phyloP scores from a whole-genome alignment of 2,888 invertebrate genomes.

The Eupsilia transversa region DNA sequence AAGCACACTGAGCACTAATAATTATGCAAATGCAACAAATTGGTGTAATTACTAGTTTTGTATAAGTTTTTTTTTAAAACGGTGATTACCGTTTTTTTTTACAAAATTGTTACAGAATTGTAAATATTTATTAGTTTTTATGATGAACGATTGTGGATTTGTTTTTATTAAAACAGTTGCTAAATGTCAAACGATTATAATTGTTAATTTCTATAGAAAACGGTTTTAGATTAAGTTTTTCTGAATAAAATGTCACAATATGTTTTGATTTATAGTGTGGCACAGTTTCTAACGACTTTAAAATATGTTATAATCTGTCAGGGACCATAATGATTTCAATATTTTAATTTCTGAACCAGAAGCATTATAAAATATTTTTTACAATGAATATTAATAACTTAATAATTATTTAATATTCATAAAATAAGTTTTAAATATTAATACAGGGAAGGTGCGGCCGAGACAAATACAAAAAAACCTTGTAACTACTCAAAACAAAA shows the following conservation, averaged over 20 bases:
- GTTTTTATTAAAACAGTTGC: constrained; percentile 48
- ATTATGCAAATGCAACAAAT: constrained; percentile 68
- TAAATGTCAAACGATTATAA: constrained; percentile 49
- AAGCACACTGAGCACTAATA: constrained; percentile 58
- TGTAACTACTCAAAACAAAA: not conserved
- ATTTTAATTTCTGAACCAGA: constrained; percentile 43
- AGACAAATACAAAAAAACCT: not conserved
- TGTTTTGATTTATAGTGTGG: constrained; percentile 49
- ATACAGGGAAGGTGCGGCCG: not conserved
- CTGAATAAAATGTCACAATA: constrained; percentile 52
- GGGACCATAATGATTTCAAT: constrained; percentile 38
- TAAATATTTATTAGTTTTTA: constrained; percentile 49
- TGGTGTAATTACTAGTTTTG: constrained; percentile 61
- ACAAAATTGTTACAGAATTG: constrained; percentile 44
- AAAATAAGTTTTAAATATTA: constrained; percentile 5
- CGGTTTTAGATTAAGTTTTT: constrained; percentile 14
- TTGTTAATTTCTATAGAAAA: constrained; percentile 41
- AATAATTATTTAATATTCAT: constrained; percentile 25
- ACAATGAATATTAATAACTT: constrained; percentile 9
- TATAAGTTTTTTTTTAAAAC: constrained; percentile 36
- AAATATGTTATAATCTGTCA: constrained; percentile 39
- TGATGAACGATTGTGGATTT: constrained; percentile 42
- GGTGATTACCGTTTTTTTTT: constrained; percentile 44
- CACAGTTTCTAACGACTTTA: constrained; percentile 30
- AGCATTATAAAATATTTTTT: constrained; percentile 33